A percentile compares a stretch with the other conserved stretches of the same genome.
phyloP scores from a whole-genome alignment of 2,113 vertebrate genomes.

The Crypturellus undulatus region DNA sequence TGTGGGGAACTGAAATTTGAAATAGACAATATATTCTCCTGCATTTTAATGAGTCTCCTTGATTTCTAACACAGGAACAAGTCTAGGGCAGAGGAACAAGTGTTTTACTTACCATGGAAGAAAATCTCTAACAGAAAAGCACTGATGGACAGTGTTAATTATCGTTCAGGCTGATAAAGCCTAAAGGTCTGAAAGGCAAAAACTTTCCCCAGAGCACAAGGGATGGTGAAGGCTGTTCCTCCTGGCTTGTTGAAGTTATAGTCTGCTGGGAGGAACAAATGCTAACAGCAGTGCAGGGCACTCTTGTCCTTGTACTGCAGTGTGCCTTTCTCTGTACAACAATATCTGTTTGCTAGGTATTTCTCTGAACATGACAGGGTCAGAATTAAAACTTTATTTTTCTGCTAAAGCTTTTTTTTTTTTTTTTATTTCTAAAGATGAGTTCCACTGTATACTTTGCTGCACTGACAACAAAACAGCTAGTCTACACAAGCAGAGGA shows the following conservation, averaged over 20 bases:
- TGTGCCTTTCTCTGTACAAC: background rate
- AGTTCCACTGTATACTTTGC: background rate
- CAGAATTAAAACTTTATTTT: background rate
- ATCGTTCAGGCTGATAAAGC: background rate
- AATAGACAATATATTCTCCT: background rate
- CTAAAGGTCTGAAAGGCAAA: background rate
- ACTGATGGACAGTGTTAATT: background rate
- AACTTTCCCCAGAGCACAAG: background rate
- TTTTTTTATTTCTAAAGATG: no score
- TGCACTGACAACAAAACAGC: background rate
- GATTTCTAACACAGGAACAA: slow-evolving; percentile 16
- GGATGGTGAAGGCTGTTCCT: background rate
- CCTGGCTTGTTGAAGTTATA: background rate
- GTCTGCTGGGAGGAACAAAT: background rate
- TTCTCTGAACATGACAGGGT: background rate
- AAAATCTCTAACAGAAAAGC: background rate
- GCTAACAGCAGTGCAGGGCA: background rate
- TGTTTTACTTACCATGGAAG: background rate
- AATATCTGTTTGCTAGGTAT: background rate
- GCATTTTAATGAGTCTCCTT: background rate
- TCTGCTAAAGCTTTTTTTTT: background rate
- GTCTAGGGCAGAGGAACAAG: background rate
- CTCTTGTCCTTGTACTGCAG: background rate
- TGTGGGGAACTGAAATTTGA: background rate
- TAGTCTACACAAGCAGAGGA: background rate